Evolutionary conservation across 2,888 invertebrate species (phyloP).

Genomic region (Pachycephus smyrnensis): DNA sequence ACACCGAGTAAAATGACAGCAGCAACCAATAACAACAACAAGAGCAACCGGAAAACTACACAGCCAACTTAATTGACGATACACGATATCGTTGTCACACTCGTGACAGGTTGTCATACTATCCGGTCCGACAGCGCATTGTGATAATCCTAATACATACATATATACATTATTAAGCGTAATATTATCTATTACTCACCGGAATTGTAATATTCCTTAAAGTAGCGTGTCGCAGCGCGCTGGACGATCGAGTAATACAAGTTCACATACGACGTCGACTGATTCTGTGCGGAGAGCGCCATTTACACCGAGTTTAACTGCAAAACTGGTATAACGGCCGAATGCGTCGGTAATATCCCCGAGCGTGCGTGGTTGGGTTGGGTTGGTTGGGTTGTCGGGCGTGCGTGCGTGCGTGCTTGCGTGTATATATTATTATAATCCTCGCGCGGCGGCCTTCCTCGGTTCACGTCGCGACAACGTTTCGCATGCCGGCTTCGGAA

Average conservation of each 20-base stretch:
- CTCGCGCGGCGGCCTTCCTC: slow-evolving; percentile 16
- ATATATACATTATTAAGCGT: too few species aligned
- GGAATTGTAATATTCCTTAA: slow-evolving; percentile 77
- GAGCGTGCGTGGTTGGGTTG: slow-evolving; percentile 16
- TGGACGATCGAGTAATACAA: slow-evolving; percentile 78
- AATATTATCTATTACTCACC: slow-evolving; percentile 65
- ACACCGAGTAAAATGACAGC: too few species aligned
- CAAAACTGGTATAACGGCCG: slow-evolving; percentile 6
- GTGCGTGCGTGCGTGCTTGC: neutral
- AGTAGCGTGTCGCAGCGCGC: slow-evolving; percentile 75
- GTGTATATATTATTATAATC: neutral
- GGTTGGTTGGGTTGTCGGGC: neutral
- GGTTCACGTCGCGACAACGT: slow-evolving; percentile 32
- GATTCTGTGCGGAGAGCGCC: slow-evolving; percentile 67
- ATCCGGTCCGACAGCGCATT: too few species aligned
- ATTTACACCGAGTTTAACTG: slow-evolving; percentile 55
- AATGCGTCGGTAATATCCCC: slow-evolving; percentile 14
- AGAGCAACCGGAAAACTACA: too few species aligned
- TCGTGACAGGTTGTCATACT: too few species aligned
- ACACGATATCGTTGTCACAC: too few species aligned
- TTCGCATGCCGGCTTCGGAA: slow-evolving; percentile 50
- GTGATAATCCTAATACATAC: too few species aligned
- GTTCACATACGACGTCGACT: slow-evolving; percentile 76
- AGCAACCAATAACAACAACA: too few species aligned
- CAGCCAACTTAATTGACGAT: too few species aligned